phyloP scores from a whole-genome alignment of 2,888 invertebrate species.

The Pasiphila rectangulata region DNA sequence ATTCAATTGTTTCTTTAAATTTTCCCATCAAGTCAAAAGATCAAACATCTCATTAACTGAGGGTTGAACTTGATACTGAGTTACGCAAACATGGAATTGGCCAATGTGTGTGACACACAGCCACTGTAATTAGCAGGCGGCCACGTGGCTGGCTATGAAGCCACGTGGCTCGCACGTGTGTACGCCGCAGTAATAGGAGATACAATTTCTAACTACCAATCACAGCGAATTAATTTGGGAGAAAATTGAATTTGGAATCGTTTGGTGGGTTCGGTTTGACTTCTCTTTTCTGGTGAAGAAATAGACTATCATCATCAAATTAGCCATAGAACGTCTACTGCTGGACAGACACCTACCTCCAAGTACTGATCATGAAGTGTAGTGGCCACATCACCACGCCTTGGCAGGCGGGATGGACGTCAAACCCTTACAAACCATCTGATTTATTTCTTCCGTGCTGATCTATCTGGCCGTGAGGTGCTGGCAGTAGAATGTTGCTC shows the following conservation, averaged over 20 bases:
- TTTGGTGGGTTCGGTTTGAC: background rate
- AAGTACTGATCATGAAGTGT: too few species aligned
- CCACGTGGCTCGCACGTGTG: conserved; percentile 18
- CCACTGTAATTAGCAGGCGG: conserved; percentile 22
- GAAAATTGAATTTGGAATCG: background rate
- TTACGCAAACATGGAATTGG: conserved; percentile 17
- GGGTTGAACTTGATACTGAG: conserved; percentile 5
- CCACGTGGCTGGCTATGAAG: conserved; percentile 16
- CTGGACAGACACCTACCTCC: too few species aligned
- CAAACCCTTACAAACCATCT: too few species aligned
- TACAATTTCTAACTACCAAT: conserved; percentile 17
- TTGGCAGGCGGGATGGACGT: too few species aligned
- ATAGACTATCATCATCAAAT: too few species aligned
- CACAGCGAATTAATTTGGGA: conserved; percentile 9
- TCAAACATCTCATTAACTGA: conserved; percentile 4
- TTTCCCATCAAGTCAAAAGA: conserved; percentile 9
- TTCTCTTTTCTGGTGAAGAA: too few species aligned
- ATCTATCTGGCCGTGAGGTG: too few species aligned
- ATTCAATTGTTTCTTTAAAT: background rate
- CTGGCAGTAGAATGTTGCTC: too few species aligned
- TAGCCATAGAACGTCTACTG: too few species aligned
- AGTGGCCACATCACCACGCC: too few species aligned
- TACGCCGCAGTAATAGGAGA: conserved; percentile 17
- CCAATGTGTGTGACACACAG: conserved; percentile 17
- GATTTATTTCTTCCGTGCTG: too few species aligned